These are phyloP conservation scores for Mus minutoides DNA, from an alignment of 2,797 vertebrate genomes.

Conservation along the genomic window DNA sequence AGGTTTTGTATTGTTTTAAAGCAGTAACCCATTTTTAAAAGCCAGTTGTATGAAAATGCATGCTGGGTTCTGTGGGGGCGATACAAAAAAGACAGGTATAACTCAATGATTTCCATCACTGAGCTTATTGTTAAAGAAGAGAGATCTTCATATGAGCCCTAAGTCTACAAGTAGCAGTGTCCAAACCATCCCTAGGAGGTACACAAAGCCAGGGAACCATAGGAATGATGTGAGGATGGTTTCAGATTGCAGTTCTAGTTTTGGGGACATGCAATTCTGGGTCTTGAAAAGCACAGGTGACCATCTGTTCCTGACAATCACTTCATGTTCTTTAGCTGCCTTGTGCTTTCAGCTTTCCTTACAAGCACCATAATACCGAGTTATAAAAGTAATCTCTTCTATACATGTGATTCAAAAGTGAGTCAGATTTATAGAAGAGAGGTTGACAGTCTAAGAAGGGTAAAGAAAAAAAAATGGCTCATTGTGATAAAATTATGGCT, in stretches of 20 bases:
- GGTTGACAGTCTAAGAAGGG: background rate
- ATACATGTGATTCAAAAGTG: background rate
- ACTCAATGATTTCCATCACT: background rate
- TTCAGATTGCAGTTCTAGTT: background rate
- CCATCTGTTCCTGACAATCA: background rate
- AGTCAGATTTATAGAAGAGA: slow-evolving; percentile 9
- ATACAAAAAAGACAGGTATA: background rate
- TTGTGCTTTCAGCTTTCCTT: slow-evolving; percentile 33
- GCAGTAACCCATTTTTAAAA: background rate
- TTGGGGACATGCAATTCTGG: background rate
- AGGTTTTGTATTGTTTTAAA: background rate
- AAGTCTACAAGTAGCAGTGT: background rate
- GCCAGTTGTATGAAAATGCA: background rate
- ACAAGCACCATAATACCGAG: background rate
- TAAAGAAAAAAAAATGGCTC: slow-evolving; percentile 39
- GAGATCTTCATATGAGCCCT: background rate
- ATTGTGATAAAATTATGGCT: slow-evolving; percentile 20
- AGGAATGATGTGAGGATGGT: background rate
- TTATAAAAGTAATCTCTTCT: background rate
- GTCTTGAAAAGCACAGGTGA: background rate
- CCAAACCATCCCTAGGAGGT: background rate
- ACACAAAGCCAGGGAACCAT: background rate
- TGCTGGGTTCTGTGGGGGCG: background rate
- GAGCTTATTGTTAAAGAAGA: background rate
- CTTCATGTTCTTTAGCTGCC: background rate